Conservation (phyloP, 2,888 invertebrate species). For the Hoplodrina blanda region DNA sequence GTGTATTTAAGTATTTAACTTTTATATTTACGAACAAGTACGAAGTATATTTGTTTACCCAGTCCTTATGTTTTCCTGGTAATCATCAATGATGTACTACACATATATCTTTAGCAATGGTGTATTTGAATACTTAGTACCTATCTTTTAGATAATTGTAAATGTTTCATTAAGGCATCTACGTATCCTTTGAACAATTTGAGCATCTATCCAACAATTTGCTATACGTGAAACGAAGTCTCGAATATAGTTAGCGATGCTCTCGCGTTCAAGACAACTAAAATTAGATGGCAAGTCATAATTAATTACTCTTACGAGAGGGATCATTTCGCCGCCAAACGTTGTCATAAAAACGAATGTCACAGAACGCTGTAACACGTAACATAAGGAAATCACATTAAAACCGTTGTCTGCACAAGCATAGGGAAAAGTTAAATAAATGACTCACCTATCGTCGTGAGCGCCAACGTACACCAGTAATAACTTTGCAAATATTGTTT, state of each 20-base stretch:
- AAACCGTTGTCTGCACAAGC: slow-evolving; percentile 18
- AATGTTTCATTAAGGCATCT: too few species aligned
- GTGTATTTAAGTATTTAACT: too few species aligned
- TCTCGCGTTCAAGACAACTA: slow-evolving; percentile 59
- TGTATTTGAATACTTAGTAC: too few species aligned
- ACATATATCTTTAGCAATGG: background rate
- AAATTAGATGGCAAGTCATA: slow-evolving; percentile 61
- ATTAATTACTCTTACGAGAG: slow-evolving; percentile 41
- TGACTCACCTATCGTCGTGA: slow-evolving; percentile 97
- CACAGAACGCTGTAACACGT: slow-evolving; percentile 16
- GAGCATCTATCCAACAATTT: slow-evolving; percentile 19
- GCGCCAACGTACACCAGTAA: slow-evolving; percentile 99
- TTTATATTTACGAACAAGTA: too few species aligned
- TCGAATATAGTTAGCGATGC: slow-evolving; percentile 59
- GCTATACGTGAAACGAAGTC: slow-evolving; percentile 30
- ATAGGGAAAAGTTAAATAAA: slow-evolving; percentile 33
- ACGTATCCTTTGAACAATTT: slow-evolving; percentile 4
- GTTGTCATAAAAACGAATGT: slow-evolving; percentile 42
- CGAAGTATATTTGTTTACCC: background rate
- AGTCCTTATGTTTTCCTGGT: background rate
- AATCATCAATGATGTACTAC: background rate
- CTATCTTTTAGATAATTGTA: too few species aligned
- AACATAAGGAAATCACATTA: slow-evolving; percentile 6
- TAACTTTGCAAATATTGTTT: slow-evolving; percentile 99
- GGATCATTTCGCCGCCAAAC: slow-evolving; percentile 26